A percentile compares a stretch with the other conserved stretches of the same genome.
phyloP scores from a whole-genome alignment of 2,888 invertebrate species.

The Dendrolimus houi region DNA sequence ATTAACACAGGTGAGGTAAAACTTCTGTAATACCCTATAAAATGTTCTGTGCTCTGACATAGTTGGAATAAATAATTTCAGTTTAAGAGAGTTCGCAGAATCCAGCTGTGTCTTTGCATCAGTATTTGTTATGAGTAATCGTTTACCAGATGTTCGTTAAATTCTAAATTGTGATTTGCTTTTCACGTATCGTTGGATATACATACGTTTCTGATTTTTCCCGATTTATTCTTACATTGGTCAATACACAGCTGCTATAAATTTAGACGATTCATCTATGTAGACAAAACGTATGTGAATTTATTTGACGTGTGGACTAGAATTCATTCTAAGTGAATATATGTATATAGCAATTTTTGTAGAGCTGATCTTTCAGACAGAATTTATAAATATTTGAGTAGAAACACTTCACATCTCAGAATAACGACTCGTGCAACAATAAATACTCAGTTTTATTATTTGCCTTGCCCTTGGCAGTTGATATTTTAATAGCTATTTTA shows the following conservation, averaged over 20 bases:
- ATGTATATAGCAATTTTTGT: too few relatives aligned
- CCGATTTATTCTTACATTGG: background rate
- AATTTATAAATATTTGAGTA: too few relatives aligned
- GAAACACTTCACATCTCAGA: too few relatives aligned
- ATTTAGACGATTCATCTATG: slow-evolving; percentile 1
- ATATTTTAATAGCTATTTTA: too few relatives aligned
- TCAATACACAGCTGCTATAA: background rate
- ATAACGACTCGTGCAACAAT: too few relatives aligned
- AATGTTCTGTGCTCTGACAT: background rate
- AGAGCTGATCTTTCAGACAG: too few relatives aligned
- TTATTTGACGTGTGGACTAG: background rate
- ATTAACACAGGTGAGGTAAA: slow-evolving; percentile 4
- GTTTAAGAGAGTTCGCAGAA: slow-evolving; percentile 11
- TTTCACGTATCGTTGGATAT: background rate
- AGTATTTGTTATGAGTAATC: slow-evolving; percentile 13
- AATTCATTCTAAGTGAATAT: slow-evolving; percentile 6
- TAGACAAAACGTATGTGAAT: background rate
- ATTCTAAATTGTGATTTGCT: background rate
- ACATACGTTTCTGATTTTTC: background rate
- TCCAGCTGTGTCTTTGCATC: slow-evolving; percentile 7
- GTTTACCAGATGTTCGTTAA: slow-evolving; percentile 11
- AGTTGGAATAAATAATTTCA: slow-evolving; percentile 4
- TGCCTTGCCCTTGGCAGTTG: too few relatives aligned
- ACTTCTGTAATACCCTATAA: background rate
- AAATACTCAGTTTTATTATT: too few relatives aligned